Percentiles rank a stretch among this genome's conserved stretches.
Conservation (phyloP, 2,797 vertebrate species). For the Coccyzus lansbergi region DNA sequence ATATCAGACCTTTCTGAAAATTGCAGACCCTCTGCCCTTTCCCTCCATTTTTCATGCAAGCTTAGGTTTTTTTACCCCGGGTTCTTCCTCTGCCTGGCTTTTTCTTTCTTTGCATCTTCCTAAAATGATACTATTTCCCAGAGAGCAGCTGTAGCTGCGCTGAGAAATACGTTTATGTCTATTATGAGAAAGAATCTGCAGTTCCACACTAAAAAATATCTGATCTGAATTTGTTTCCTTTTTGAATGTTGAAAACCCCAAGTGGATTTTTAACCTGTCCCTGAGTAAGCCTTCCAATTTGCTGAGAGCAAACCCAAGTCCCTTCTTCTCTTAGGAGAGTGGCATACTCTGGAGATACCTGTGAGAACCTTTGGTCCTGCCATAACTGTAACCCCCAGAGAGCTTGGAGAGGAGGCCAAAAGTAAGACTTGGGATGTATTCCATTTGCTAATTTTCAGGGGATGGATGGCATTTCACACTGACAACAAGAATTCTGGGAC, state of each 20-base stretch:
- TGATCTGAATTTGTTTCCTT: not conserved
- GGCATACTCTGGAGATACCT: not conserved
- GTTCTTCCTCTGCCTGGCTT: not conserved
- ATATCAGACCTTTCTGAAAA: not conserved
- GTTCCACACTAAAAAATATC: not conserved
- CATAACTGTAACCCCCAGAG: not conserved
- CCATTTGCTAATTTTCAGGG: not conserved
- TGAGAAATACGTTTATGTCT: not conserved
- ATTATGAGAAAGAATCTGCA: not conserved
- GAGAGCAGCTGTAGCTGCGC: not conserved
- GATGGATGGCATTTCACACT: not conserved
- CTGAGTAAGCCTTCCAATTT: not conserved
- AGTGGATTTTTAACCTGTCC: not conserved
- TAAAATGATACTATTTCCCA: not conserved
- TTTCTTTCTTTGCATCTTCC: not conserved
- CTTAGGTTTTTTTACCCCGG: rapidly evolving
- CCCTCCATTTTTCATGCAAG: not conserved
- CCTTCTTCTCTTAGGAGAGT: not conserved
- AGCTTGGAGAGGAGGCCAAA: not conserved
- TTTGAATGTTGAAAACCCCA: not conserved
- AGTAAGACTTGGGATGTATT: not conserved
- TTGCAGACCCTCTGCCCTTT: not conserved
- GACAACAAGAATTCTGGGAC: not conserved
- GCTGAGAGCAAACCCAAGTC: not conserved
- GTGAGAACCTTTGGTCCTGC: not conserved